Conservation (phyloP, 2,888 invertebrate genomes). For the Helicoverpa assulta region DNA sequence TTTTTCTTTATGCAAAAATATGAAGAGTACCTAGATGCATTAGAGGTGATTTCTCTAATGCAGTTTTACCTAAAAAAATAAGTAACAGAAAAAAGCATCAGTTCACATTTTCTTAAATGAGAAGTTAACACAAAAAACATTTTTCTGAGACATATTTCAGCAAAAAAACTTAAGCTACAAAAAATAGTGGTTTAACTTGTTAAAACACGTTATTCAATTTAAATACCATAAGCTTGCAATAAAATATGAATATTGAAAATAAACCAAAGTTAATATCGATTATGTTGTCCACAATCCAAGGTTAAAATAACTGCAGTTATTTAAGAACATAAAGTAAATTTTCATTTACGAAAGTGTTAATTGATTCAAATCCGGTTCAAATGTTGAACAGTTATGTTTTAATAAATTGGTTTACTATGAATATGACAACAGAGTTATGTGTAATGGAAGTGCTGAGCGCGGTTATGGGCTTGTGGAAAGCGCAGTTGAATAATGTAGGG, state of each 20-base stretch:
- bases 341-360: slow-evolving; percentile 67
- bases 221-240: not conserved
- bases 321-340: slow-evolving; percentile 52
- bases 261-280: not conserved
- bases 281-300: slow-evolving; percentile 10
- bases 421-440: slow-evolving; percentile 2
- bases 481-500: slow-evolving; percentile 11
- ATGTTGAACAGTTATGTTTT: slow-evolving; percentile 57
- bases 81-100: too few relatives aligned
- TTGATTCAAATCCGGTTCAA: slow-evolving; percentile 63
- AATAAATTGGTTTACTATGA: slow-evolving; percentile 44
- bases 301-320: slow-evolving; percentile 25
- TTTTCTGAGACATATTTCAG: too few relatives aligned
- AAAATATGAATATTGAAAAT: not conserved
- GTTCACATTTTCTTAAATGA: too few relatives aligned
- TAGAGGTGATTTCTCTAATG: too few relatives aligned
- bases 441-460: slow-evolving; percentile 40
- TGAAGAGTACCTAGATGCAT: too few relatives aligned
- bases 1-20: too few relatives aligned
- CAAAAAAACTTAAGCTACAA: too few relatives aligned
- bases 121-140: too few relatives aligned
- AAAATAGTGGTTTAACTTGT: too few relatives aligned
- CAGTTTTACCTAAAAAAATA: too few relatives aligned
- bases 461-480: not conserved
- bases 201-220: not conserved